Evolutionary conservation across 2,113 vertebrate genomes (phyloP).

Genomic region (Pheucticus melanocephalus): DNA sequence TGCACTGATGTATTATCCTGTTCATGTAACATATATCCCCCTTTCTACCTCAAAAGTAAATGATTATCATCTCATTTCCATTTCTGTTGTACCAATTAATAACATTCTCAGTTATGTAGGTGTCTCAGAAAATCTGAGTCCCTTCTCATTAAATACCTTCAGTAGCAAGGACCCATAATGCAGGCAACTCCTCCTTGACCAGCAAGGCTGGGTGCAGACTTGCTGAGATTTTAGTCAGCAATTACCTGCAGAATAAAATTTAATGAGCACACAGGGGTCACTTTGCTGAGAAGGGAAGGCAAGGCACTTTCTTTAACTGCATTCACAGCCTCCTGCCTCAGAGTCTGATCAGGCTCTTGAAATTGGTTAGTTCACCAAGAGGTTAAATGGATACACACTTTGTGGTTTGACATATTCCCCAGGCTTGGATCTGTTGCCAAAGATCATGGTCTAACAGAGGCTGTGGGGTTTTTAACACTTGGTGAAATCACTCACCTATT

Average conservation of each 20-base stretch:
- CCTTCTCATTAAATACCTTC: conserved; percentile 10
- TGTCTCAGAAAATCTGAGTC: background rate
- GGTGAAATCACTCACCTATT: background rate
- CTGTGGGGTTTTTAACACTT: background rate
- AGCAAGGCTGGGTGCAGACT: background rate
- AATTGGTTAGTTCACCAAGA: background rate
- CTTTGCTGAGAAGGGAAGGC: background rate
- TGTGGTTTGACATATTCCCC: rapidly evolving
- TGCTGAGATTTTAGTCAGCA: conserved; percentile 3
- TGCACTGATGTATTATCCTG: background rate
- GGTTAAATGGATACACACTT: background rate
- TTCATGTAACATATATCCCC: background rate
- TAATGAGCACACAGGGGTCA: background rate
- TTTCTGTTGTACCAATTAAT: background rate
- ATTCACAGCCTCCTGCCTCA: background rate
- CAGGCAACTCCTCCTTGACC: background rate
- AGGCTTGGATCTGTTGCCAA: background rate
- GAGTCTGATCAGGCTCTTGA: background rate
- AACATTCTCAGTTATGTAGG: background rate
- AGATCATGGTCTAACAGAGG: background rate
- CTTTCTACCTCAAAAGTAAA: background rate
- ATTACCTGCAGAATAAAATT: conserved; percentile 18
- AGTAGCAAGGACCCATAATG: background rate
- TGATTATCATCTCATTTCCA: background rate
- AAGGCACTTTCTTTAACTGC: background rate